Percentiles rank a stretch among this genome's conserved stretches.
Conservation (phyloP, 64 coral and sea anemone genomes). For the Platygyra sinensis region DNA sequence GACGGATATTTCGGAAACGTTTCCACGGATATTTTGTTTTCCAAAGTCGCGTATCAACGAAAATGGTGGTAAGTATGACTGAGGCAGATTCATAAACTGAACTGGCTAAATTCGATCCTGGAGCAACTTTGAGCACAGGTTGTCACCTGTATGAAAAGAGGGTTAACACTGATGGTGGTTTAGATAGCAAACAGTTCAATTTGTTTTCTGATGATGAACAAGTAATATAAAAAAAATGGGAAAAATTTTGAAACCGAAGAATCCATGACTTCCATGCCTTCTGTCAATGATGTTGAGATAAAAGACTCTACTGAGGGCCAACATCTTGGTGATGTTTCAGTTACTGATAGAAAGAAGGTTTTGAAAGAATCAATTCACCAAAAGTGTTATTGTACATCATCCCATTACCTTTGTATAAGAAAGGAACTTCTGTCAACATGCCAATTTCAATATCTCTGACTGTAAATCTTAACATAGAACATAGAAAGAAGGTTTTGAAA, state of each 20-base stretch:
- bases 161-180: not conserved
- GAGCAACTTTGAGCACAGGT: not conserved
- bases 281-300: too few relatives aligned
- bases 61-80: not conserved
- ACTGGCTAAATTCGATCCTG: not conserved
- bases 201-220: not conserved
- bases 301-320: too few relatives aligned
- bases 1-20: too few relatives aligned
- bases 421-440: not conserved
- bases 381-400: not conserved
- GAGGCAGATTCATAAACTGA: not conserved
- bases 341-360: too few relatives aligned
- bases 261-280: too few relatives aligned
- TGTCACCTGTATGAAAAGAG: not conserved
- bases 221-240: not conserved
- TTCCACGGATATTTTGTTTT: too few relatives aligned
- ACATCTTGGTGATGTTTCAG: too few relatives aligned
- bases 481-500: too few relatives aligned
- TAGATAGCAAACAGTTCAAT: not conserved
- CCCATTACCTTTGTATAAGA: conserved; percentile 4
- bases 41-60: too few relatives aligned
- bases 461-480: not conserved
- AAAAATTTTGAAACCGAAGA: not conserved
- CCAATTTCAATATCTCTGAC: conserved; percentile 6
- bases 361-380: too few relatives aligned